A percentile compares a stretch with the other conserved stretches of the same genome.
These are phyloP conservation scores for Syngnathus typhle DNA, from an alignment of 2,113 vertebrate genomes.

Conservation along the genomic window DNA sequence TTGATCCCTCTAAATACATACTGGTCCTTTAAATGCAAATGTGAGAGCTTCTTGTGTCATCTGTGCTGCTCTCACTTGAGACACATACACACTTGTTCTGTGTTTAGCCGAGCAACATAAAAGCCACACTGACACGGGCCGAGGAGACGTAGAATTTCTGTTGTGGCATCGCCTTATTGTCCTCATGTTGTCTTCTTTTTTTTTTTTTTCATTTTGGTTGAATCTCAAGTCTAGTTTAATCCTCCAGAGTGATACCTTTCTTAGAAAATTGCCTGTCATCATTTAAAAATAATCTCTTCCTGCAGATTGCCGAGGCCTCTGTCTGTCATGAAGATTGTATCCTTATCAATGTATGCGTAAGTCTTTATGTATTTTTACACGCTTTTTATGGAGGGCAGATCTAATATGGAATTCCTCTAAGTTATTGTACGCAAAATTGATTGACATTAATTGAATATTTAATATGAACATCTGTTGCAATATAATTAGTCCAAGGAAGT, in stretches of 20 bases:
- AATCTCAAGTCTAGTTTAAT: background rate
- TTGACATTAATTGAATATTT: background rate
- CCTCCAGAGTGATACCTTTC: background rate
- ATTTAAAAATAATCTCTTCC: constrained; percentile 18
- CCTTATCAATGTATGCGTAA: constrained; percentile 64
- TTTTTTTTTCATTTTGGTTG: background rate
- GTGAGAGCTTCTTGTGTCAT: constrained; percentile 35
- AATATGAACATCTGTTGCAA: background rate
- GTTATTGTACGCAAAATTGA: background rate
- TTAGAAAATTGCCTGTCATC: background rate
- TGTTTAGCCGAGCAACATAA: constrained; percentile 50
- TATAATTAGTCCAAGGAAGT: background rate
- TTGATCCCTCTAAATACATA: background rate
- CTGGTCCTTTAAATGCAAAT: constrained; percentile 46
- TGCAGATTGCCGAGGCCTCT: constrained; percentile 88
- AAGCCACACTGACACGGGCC: constrained; percentile 34
- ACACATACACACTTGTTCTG: constrained; percentile 39
- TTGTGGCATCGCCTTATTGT: constrained; percentile 4
- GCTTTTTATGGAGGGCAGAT: background rate
- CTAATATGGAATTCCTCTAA: background rate
- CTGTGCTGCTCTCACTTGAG: constrained; percentile 1
- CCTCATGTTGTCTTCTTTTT: constrained; percentile 16
- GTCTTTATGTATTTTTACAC: background rate
- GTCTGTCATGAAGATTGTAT: constrained; percentile 93
- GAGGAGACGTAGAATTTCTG: constrained; percentile 45